phyloP scores from a whole-genome alignment of 2,797 vertebrate species.

The Chromobotia macracanthus region DNA sequence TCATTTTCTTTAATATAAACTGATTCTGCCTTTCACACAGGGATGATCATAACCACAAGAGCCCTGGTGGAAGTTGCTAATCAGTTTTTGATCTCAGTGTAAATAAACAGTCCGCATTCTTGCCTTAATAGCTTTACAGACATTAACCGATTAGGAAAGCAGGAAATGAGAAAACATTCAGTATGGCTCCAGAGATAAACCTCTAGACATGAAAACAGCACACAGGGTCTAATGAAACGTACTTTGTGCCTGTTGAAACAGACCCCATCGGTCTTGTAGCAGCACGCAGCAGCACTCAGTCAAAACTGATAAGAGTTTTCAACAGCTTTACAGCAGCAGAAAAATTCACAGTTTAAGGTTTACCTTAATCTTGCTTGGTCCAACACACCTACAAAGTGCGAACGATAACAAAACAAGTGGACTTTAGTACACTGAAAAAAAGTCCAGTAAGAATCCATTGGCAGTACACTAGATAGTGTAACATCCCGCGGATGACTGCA shows the following conservation, averaged over 20 bases:
- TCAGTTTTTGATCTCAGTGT: slow-evolving; percentile 14
- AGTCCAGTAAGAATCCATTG: slow-evolving; percentile 5
- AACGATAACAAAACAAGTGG: not conserved
- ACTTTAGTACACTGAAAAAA: not conserved
- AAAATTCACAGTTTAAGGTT: slow-evolving; percentile 28
- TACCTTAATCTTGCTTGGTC: slow-evolving; percentile 37
- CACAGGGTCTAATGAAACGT: not conserved
- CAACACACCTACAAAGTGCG: not conserved
- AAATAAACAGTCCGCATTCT: slow-evolving; percentile 34
- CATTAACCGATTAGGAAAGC: slow-evolving; percentile 15
- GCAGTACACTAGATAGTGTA: not conserved
- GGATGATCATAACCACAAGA: not conserved
- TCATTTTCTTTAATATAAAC: too few relatives aligned
- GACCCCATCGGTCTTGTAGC: slow-evolving; percentile 40
- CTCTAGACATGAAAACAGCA: slow-evolving; percentile 23
- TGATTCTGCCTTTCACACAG: not conserved
- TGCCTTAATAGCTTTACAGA: slow-evolving; percentile 32
- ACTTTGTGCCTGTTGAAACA: slow-evolving; percentile 50
- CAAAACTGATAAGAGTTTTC: too few relatives aligned
- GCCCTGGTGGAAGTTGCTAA: not conserved
- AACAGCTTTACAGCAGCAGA: too few relatives aligned
- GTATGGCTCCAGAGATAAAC: slow-evolving; percentile 21
- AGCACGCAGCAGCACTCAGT: slow-evolving; percentile 51
- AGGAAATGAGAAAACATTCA: slow-evolving; percentile 28
- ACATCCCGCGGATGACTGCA: not conserved